Conservation (phyloP, 2,797 vertebrate species). For the Paedocypris micromegethes region DNA sequence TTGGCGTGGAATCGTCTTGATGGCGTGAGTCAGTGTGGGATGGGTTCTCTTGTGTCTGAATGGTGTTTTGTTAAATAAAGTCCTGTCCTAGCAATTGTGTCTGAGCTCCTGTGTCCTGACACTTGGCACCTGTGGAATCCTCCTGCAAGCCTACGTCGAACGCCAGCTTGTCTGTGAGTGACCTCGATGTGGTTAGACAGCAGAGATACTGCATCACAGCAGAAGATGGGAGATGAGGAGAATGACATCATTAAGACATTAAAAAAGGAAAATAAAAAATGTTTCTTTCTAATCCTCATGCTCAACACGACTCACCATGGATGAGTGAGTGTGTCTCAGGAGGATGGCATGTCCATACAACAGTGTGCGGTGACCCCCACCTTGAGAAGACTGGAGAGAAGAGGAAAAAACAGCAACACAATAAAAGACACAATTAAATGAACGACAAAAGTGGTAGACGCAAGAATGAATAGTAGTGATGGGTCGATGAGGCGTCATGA, state of each 20-base stretch:
- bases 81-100: too few relatives aligned
- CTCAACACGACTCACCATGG: conserved; percentile 75
- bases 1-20: too few relatives aligned
- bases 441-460: too few relatives aligned
- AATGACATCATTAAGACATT: too few relatives aligned
- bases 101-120: background rate
- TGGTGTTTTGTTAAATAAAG: too few relatives aligned
- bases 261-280: background rate
- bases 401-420: background rate
- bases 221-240: too few relatives aligned
- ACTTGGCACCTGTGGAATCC: conserved; percentile 78
- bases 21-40: too few relatives aligned
- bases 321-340: conserved; percentile 84
- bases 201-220: conserved; percentile 75
- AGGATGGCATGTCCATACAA: conserved; percentile 91
- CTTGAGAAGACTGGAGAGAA: conserved; percentile 79
- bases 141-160: conserved; percentile 91
- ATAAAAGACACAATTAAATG: conserved; percentile 9
- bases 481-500: too few relatives aligned
- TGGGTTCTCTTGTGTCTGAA: too few relatives aligned
- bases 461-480: too few relatives aligned
- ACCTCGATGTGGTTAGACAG: conserved; percentile 90
- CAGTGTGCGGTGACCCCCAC: conserved; percentile 85
- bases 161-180: conserved; percentile 88
- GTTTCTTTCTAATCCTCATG: background rate